Percentiles rank a stretch among this genome's conserved stretches.
Evolutionary conservation across 2,113 vertebrate genomes (phyloP).

Genomic region (Acanthisitta chloris): DNA sequence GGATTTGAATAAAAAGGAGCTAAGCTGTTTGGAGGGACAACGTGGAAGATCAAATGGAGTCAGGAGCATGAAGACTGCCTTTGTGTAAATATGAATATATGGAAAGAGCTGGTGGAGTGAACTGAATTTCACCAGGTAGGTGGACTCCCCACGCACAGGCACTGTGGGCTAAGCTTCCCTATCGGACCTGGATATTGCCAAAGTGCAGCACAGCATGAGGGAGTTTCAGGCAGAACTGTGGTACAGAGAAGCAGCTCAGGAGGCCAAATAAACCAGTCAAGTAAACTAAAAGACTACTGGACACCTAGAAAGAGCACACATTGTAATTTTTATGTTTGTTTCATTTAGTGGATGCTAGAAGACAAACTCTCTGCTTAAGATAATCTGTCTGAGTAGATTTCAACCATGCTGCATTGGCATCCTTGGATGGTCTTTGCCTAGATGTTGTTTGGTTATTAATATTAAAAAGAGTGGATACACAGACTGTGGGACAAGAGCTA

Average conservation of each 20-base stretch:
- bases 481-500: not conserved
- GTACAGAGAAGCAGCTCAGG: not conserved
- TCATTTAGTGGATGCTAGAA: not conserved
- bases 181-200: not conserved
- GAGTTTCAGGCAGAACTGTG: not conserved
- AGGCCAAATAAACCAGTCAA: not conserved
- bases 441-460: not conserved
- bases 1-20: slow-evolving; percentile 1
- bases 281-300: not conserved
- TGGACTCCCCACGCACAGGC: not conserved
- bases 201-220: fast-evolving
- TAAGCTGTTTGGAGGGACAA: not conserved
- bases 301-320: fast-evolving
- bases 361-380: not conserved
- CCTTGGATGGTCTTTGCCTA: not conserved
- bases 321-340: not conserved
- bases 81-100: not conserved
- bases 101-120: not conserved
- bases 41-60: not conserved
- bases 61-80: not conserved
- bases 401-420: not conserved
- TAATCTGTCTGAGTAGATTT: not conserved
- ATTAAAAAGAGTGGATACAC: not conserved
- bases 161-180: not conserved
- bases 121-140: not conserved